A percentile compares a stretch with the other conserved stretches of the same genome.
Conservation (phyloP, 2,797 vertebrate genomes). For the Sternotherus odoratus region DNA sequence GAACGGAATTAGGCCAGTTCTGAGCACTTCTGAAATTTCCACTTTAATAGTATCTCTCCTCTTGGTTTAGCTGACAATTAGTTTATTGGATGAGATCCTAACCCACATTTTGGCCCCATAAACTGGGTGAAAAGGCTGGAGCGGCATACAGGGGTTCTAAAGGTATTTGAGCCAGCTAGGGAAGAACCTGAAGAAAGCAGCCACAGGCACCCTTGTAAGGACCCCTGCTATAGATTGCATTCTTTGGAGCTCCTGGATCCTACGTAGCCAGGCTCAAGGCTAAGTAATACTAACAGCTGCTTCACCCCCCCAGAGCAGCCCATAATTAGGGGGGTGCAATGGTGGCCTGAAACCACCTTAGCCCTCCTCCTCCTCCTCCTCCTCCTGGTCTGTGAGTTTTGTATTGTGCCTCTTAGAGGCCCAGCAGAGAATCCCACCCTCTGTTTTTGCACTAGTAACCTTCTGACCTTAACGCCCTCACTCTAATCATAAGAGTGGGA, state of each 20-base stretch:
- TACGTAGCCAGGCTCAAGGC: background rate
- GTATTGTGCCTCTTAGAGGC: background rate
- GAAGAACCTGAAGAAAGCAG: background rate
- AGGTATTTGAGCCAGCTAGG: background rate
- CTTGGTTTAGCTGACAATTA: background rate
- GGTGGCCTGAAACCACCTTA: background rate
- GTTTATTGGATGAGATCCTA: background rate
- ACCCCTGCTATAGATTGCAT: rapidly evolving
- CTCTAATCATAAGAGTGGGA: background rate
- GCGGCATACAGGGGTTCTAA: background rate
- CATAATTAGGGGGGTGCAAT: rapidly evolving
- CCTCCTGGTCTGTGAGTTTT: background rate
- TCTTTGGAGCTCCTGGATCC: background rate
- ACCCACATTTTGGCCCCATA: background rate
- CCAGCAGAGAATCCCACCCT: background rate
- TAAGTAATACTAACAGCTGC: background rate
- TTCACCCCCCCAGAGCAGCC: background rate
- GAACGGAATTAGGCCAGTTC: background rate
- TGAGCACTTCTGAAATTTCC: background rate
- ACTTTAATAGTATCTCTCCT: rapidly evolving
- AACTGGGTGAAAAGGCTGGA: background rate
- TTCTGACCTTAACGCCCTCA: background rate
- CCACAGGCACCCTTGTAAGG: rapidly evolving
- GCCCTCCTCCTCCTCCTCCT: background rate
- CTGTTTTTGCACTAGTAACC: background rate